Base-by-base conservation (phyloP, 2,888 invertebrate species). In the Callyntrura guangdongensis region DNA sequence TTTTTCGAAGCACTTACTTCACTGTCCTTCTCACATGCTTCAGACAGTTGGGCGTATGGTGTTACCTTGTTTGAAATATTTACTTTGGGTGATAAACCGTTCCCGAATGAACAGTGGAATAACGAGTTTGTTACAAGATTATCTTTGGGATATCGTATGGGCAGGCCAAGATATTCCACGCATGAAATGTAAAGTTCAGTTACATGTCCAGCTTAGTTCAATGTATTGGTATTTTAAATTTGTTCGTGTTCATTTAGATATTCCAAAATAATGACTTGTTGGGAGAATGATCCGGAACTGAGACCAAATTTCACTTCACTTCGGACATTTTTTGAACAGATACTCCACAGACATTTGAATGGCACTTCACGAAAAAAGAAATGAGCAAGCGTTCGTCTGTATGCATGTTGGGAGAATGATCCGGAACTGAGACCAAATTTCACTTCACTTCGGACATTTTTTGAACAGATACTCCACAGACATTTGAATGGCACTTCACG, bases 331-430 rank as follows among this genome's bases (percentile, higher is more conserved):
- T 89, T 91, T 53, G 25, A 64, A 25, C n/a, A n/a, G n/a, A n/a
- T n/a, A n/a, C n/a, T n/a, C n/a, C n/a, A n/a, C n/a, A n/a, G n/a
- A n/a, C n/a, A n/a, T n/a, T n/a, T n/a, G n/a, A n/a, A n/a, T n/a
- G n/a, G n/a, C n/a, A n/a, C n/a, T n/a, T n/a, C n/a, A n/a, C n/a
- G n/a, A n/a, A n/a, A n/a, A n/a, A n/a, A n/a, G n/a, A n/a, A n/a
- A n/a, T n/a, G n/a, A n/a, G n/a, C n/a, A n/a, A n/a, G n/a, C n/a
- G n/a, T n/a, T n/a, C n/a, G n/a, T n/a, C n/a, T n/a, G n/a, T n/a
- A n/a, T n/a, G n/a, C n/a, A n/a, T 91, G 91, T 36, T 91, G 91
- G 91, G 91, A 91, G 83, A 79, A 9, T 9, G 89, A 91, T 2
- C 86, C 91, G 2, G 64, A 72, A 1, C 11, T 56, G 8, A 25